Base-by-base conservation (phyloP, 2,113 vertebrate species). In the Vicugna pacos region DNA sequence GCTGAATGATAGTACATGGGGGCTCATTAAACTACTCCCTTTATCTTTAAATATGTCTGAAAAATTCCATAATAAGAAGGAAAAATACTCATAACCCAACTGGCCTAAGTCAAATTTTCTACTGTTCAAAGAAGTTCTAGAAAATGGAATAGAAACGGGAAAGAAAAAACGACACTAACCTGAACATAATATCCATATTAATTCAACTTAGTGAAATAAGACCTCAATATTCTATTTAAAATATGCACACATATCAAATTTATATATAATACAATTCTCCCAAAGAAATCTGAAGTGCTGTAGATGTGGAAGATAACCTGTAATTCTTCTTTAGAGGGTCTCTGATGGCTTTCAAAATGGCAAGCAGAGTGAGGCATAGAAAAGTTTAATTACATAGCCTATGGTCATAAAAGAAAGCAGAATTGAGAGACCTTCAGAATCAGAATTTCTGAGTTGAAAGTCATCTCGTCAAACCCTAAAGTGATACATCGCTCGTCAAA, bases 141-240 rank as follows among this genome's bases (percentile, higher is more conserved):
- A 88, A 80, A 83, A 46, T 50, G 17, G 42, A 93, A 95, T 35
- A 89, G 69, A 87, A 91, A 96, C 54, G 50, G 54, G 42, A 82
- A 95, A 94, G 84, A 83, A 93, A 95, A 95, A 94, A 58, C 28
- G 54, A 80, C 26, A 80, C 42, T 89, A 81, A 56, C 93, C 16
- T 82, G 60, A 77, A 87, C 26, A 77, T 85, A n/a, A 80, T 81
- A 90, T 76, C 70, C 87, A 87, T 87, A 93, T 87, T 80, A 94
- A 97, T 93, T 96, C 93, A 95, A 96, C 35, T 46, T 88, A 94
- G 22, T 97, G 64, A 96, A 96, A 93, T 89, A 79, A 84, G 76
- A 72, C 19, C 58, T 77, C 56, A 48, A 72, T 90, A 89, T 89
- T 85, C 81, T 85, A 95, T 58, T 94, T 90, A 72, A 98, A 96